Evolutionary conservation across 2,888 invertebrate genomes (phyloP).

Genomic region (Sinopyrophorus schimmeli): DNA sequence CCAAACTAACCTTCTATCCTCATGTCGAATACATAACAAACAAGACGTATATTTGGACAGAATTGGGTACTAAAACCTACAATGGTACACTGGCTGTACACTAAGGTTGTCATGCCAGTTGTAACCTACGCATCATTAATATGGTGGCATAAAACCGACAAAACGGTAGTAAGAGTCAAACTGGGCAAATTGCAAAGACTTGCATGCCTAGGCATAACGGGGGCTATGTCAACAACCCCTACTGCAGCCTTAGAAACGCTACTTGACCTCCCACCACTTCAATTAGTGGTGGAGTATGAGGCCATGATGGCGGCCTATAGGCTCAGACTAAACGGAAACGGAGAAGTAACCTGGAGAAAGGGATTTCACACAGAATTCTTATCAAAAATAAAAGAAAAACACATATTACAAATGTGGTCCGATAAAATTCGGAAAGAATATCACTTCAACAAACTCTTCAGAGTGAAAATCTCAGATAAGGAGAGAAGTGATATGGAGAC

Average conservation of each 20-base stretch:
- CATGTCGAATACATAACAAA: background rate
- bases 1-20: conserved; percentile 18
- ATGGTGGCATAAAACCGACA: background rate
- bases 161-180: background rate
- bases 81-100: conserved; percentile 2
- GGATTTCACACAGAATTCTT: too few relatives aligned
- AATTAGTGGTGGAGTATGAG: conserved; percentile 9
- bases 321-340: too few relatives aligned
- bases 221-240: conserved; percentile 22
- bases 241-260: conserved; percentile 17
- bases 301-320: conserved; percentile 12
- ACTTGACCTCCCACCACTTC: conserved; percentile 17
- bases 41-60: background rate
- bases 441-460: too few relatives aligned
- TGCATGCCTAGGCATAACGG: conserved; percentile 20
- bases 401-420: too few relatives aligned
- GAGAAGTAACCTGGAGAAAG: too few relatives aligned
- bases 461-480: too few relatives aligned
- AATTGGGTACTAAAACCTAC: background rate
- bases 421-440: too few relatives aligned
- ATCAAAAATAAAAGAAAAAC: too few relatives aligned
- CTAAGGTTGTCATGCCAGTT: background rate
- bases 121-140: background rate
- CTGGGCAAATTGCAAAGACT: conserved; percentile 15
- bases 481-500: too few relatives aligned